Conservation (phyloP, 1,140 invertebrate genomes). For the Drosophila simulans region DNA sequence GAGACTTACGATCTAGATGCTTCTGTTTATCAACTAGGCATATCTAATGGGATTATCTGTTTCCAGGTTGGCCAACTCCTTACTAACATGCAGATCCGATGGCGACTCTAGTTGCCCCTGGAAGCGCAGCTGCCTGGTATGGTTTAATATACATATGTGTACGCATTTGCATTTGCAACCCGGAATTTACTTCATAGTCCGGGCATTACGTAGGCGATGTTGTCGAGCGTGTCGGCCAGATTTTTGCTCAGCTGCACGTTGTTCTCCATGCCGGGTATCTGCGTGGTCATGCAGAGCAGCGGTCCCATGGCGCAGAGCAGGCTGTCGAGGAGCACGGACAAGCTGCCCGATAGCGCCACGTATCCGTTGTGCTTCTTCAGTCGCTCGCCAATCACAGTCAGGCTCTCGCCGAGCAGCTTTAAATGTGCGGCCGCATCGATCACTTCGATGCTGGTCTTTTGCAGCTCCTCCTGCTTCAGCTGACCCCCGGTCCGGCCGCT, state of each 20-base stretch:
- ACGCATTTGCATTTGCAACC: neutral
- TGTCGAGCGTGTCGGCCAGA: conserved; percentile 94
- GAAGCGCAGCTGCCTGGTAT: conserved; percentile 26
- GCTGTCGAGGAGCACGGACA: conserved; percentile 97
- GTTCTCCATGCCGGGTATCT: conserved; percentile 89
- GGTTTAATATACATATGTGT: neutral
- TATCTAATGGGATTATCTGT: neutral
- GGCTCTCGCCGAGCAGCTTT: conserved; percentile 95
- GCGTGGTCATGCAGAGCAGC: conserved; percentile 93
- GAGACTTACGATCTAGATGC: conserved; percentile 24
- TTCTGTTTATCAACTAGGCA: conserved; percentile 21
- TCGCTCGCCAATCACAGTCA: conserved; percentile 96
- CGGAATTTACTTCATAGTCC: conserved; percentile 88
- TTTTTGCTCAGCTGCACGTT: conserved; percentile 87
- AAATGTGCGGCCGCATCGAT: conserved; percentile 97
- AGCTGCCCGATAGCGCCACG: conserved; percentile 96
- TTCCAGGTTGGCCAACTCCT: neutral
- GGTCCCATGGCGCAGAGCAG: conserved; percentile 96
- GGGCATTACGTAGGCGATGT: conserved; percentile 98
- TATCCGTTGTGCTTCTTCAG: conserved; percentile 97
- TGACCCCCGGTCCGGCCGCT: neutral
- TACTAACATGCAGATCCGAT: neutral
- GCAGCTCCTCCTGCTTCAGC: conserved; percentile 12
- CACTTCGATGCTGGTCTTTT: conserved; percentile 89
- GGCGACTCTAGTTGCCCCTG: neutral